Percentiles rank a stretch among this genome's conserved stretches.
Conservation (phyloP, 2,797 vertebrate species). For the Ptychadena robeensis region DNA sequence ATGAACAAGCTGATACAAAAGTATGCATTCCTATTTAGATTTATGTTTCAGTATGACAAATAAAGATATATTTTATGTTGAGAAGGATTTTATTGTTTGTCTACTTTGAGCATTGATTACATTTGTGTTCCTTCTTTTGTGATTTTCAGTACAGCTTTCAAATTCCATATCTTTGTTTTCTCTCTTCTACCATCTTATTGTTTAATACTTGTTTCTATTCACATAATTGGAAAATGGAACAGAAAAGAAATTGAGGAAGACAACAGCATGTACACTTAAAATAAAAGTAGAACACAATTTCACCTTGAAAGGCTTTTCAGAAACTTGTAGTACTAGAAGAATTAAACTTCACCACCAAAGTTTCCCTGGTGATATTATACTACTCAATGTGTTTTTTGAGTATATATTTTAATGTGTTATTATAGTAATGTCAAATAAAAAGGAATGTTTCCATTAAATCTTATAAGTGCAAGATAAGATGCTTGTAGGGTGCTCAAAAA, state of each 20-base stretch:
- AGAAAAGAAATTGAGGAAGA: slow-evolving; percentile 53
- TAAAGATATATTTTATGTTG: slow-evolving; percentile 13
- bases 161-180: slow-evolving; percentile 34
- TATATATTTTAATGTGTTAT: no score
- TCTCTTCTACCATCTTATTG: slow-evolving; percentile 21
- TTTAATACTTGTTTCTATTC: slow-evolving; percentile 33
- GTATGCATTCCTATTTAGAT: neutral
- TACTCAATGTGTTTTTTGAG: no score
- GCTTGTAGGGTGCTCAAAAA: no score
- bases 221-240: slow-evolving; percentile 55
- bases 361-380: neutral
- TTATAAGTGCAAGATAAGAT: no score
- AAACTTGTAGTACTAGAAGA: neutral
- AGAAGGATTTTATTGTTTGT: neutral
- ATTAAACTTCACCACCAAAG: neutral
- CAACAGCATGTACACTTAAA: slow-evolving; percentile 35
- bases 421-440: no score
- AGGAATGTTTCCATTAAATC: no score
- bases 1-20: neutral
- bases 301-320: slow-evolving; percentile 42
- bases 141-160: slow-evolving; percentile 20
- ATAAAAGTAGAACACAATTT: slow-evolving; percentile 35
- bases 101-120: neutral
- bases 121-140: slow-evolving; percentile 16
- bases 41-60: neutral